A percentile compares a stretch with the other conserved stretches of the same genome.
Evolutionary conservation across 2,888 invertebrate genomes (phyloP).

Genomic region (Cyclophora punctaria): DNA sequence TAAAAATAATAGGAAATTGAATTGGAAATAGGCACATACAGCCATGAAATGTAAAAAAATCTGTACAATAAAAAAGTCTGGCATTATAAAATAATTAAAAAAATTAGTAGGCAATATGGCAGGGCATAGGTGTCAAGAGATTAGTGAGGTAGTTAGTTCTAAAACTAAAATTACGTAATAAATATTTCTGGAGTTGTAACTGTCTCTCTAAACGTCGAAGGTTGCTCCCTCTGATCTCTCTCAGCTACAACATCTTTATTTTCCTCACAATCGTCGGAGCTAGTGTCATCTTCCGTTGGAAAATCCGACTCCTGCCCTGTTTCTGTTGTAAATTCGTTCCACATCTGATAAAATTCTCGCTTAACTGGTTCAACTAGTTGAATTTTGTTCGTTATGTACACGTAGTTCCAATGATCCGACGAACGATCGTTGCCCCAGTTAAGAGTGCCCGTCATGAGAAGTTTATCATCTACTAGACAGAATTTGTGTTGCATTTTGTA

Average conservation of each 20-base stretch:
- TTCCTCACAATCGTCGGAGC: constrained; percentile 11
- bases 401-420: constrained; percentile 81
- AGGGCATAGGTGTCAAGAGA: constrained; percentile 46
- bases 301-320: constrained; percentile 8
- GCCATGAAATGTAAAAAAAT: constrained; percentile 24
- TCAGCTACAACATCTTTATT: constrained; percentile 6
- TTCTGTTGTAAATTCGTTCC: constrained; percentile 48
- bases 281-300: not conserved
- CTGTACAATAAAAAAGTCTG: constrained; percentile 20
- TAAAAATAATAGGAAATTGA: constrained; percentile 7
- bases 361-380: constrained; percentile 73
- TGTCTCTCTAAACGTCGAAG: constrained; percentile 22
- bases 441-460: constrained; percentile 81
- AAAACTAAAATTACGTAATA: constrained; percentile 18
- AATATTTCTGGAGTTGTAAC: constrained; percentile 37
- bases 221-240: constrained; percentile 4
- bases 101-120: constrained; percentile 12
- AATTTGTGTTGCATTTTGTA: constrained; percentile 86
- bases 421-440: constrained; percentile 85
- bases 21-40: constrained; percentile 31
- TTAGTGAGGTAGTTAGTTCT: constrained; percentile 36
- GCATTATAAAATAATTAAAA: constrained; percentile 26
- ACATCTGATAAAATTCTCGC: constrained; percentile 77
- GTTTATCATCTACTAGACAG: constrained; percentile 77
- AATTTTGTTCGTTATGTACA: constrained; percentile 76